Percentiles rank a stretch among this genome's conserved stretches.
Evolutionary conservation across 2,888 invertebrate genomes (phyloP).

Genomic region (Eupithecia subfuscata): DNA sequence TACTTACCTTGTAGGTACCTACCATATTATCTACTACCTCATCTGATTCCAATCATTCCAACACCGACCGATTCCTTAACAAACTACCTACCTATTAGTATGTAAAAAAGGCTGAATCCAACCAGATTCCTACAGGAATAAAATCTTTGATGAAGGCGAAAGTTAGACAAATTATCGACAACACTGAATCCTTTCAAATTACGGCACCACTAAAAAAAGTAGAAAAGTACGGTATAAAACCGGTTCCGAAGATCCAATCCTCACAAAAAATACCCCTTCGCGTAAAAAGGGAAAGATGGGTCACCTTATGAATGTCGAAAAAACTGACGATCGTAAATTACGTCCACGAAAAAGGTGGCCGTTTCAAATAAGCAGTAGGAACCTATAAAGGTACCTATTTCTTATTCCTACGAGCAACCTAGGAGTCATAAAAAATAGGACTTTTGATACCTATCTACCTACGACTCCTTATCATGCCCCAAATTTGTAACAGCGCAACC

Average conservation of each 20-base stretch:
- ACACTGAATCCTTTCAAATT: conserved; percentile 10
- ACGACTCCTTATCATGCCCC: conserved; percentile 10
- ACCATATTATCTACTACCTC: neutral
- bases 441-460: neutral
- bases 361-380: no score
- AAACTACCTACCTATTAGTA: neutral
- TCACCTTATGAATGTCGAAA: neutral
- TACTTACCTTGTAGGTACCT: neutral
- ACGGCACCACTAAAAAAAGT: conserved; percentile 6
- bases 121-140: conserved; percentile 14
- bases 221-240: conserved; percentile 3
- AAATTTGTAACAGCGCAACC: conserved; percentile 9
- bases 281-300: conserved; percentile 11
- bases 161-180: neutral
- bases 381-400: no score
- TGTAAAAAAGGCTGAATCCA: neutral
- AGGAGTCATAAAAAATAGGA: neutral
- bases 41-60: neutral
- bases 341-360: neutral
- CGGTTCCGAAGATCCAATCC: conserved; percentile 2
- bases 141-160: conserved; percentile 3
- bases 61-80: neutral
- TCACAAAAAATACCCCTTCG: conserved; percentile 4
- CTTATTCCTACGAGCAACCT: neutral
- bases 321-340: conserved; percentile 1